A percentile compares a stretch with the other conserved stretches of the same genome.
phyloP scores from a whole-genome alignment of 2,888 invertebrate genomes.

The Leptopterna dolabrata region DNA sequence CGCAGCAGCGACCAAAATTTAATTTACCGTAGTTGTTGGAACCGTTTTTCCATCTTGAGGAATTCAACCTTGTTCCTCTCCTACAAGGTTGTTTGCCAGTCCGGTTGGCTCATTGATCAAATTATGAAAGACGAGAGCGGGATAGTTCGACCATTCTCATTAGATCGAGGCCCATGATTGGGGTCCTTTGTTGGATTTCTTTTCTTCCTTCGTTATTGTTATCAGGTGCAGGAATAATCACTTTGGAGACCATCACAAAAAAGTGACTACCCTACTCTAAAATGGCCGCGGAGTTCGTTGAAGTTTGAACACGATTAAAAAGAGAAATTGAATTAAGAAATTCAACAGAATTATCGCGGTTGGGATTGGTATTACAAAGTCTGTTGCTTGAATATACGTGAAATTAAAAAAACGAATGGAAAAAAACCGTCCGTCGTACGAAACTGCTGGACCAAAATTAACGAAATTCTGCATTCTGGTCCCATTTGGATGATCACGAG shows the following conservation, averaged over 20 bases:
- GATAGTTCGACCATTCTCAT: conserved; percentile 1
- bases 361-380: too few species aligned
- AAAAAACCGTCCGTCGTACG: too few species aligned
- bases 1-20: too few species aligned
- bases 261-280: background rate
- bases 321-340: too few species aligned
- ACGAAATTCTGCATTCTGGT: too few species aligned
- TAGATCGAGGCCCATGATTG: background rate
- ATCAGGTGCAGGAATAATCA: background rate
- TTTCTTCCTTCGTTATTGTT: conserved; percentile 3
- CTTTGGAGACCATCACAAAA: background rate
- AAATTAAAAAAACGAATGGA: too few species aligned
- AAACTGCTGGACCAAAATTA: too few species aligned
- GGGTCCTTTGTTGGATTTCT: conserved; percentile 3
- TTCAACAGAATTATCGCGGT: too few species aligned
- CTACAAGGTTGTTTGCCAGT: background rate
- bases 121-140: background rate
- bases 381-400: too few species aligned
- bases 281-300: conserved; percentile 3
- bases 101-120: conserved; percentile 8
- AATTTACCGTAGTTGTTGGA: background rate
- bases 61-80: background rate
- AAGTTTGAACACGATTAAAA: background rate
- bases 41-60: background rate
- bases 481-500: too few species aligned